These are phyloP conservation scores for Trogon melanurus DNA, from an alignment of 2,113 vertebrate species.

Conservation along the genomic window DNA sequence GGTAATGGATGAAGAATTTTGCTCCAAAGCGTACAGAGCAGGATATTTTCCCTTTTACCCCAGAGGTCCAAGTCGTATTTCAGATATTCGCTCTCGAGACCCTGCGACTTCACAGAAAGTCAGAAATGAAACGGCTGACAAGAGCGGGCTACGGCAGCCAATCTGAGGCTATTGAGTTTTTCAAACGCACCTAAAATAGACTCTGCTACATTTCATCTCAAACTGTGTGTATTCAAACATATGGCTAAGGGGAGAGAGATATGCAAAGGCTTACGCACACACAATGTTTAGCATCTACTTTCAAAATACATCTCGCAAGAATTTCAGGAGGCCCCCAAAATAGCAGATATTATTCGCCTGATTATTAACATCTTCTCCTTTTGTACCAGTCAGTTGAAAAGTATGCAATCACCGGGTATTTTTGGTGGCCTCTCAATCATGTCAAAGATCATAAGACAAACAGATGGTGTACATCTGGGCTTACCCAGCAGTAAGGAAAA, in stretches of 20 bases:
- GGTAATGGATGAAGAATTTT: not conserved
- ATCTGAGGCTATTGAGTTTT: conserved; percentile 52
- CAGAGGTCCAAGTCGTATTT: not conserved
- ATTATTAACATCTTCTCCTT: conserved; percentile 72
- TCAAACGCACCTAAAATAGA: conserved; percentile 66
- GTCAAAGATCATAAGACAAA: conserved; percentile 71
- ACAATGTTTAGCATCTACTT: conserved; percentile 54
- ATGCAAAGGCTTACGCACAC: conserved; percentile 41
- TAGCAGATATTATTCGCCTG: conserved; percentile 60
- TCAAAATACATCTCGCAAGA: conserved; percentile 43
- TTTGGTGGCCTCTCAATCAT: conserved; percentile 73
- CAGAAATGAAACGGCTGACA: not conserved
- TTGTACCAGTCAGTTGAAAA: conserved; percentile 64
- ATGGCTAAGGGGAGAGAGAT: conserved; percentile 52
- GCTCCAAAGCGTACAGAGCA: not conserved
- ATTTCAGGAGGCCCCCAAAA: conserved; percentile 52
- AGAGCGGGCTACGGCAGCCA: conserved; percentile 29
- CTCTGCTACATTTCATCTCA: conserved; percentile 48
- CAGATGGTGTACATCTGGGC: conserved; percentile 74
- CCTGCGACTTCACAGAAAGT: not conserved
- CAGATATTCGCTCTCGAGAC: conserved; percentile 6
- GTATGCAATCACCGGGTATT: conserved; percentile 67
- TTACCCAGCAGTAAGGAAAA: conserved; percentile 68
- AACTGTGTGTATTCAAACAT: conserved; percentile 66
- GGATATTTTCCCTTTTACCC: conserved; percentile 2